Evolutionary conservation across 2,797 vertebrate genomes (phyloP), one percentile per base, ranked within the genome.

Genomic region (Gallinago solitaria): DNA sequence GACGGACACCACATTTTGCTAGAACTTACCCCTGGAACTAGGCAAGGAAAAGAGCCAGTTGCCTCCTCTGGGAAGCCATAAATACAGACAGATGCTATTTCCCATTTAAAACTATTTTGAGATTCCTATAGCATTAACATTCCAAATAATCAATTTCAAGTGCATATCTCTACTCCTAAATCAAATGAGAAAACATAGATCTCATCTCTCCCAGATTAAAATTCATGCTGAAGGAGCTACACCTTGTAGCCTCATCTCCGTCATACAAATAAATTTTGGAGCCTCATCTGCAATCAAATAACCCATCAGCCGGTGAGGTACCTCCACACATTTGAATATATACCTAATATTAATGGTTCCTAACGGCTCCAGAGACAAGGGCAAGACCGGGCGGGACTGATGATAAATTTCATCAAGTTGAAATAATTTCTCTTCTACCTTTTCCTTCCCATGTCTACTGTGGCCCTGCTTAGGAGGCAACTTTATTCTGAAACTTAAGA

Each of bases 131-230:
- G 50, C 53, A 71, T 85, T 91, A 92, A 35, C 50, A 78, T 94
- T 86, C 41, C 39, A 94, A 90, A 95, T 81, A 91, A 95, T 86
- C 85, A 77, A 71, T 83, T 93, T 95, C 61, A 86, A 94, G 73
- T 25, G 32, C 51, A 25, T 28, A 78, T 47, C 50, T 71, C 83
- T 81, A 64, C 15, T 95, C 16, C 32, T 81, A 91, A 94, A 89
- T 71, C 77, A 95, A 88, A 54, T 30, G 50, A 83, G 53, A 77
- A 94, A 94, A 93, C 0, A 89, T 68, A 50, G 11, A 82, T 74
- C 78, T 85, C 77, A 70, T 18, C 32, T 68, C 30, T 32, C 61
- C 12, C 15, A 83, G 77, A 96, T 86, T 71, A 87, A 77, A 95
- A 91, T 83, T 75, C 20, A 78, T 65, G 37, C 68, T 47, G 45